Evolutionary conservation across 2,888 invertebrate species (phyloP).

Genomic region (Uropetala carovei): DNA sequence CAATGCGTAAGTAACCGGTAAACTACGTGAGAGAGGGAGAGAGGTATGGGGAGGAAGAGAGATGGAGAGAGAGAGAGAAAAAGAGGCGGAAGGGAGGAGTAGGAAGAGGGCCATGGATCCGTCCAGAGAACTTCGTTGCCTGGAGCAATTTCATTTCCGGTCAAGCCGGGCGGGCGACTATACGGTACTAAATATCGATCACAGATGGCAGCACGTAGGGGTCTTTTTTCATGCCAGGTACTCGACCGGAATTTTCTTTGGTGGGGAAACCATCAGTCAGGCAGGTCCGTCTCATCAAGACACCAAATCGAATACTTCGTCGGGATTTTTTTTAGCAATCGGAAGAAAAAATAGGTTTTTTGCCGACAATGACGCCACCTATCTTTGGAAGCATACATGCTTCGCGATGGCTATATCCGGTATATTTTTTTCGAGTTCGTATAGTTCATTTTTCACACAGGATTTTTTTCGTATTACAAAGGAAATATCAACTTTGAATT

Average conservation of each 20-base stretch:
- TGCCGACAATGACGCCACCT: not conserved
- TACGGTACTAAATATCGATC: constrained; percentile 63
- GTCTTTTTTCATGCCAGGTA: constrained; percentile 60
- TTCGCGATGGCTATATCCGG: not conserved
- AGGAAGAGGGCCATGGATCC: not conserved
- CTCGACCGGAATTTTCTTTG: constrained; percentile 58
- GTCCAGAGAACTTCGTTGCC: constrained; percentile 1
- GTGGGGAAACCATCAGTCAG: constrained; percentile 60
- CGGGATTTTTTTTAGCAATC: constrained; percentile 44
- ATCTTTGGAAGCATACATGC: constrained; percentile 22
- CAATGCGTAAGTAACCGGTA: constrained; percentile 10
- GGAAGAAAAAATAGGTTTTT: constrained; percentile 50
- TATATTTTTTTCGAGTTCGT: not conserved
- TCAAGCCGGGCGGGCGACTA: constrained; percentile 34
- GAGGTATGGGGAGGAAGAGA: not conserved
- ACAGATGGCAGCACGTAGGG: constrained; percentile 58
- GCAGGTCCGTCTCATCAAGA: constrained; percentile 51
- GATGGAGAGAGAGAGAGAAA: not conserved
- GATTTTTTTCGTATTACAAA: not conserved
- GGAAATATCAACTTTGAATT: not conserved
- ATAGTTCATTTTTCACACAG: not conserved
- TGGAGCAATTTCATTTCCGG: constrained; percentile 60
- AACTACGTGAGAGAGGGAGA: not conserved
- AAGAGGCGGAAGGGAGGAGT: not conserved
- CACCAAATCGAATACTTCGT: constrained; percentile 57